Conservation (phyloP, 2,113 vertebrate genomes). For the Pollachius pollachius region DNA sequence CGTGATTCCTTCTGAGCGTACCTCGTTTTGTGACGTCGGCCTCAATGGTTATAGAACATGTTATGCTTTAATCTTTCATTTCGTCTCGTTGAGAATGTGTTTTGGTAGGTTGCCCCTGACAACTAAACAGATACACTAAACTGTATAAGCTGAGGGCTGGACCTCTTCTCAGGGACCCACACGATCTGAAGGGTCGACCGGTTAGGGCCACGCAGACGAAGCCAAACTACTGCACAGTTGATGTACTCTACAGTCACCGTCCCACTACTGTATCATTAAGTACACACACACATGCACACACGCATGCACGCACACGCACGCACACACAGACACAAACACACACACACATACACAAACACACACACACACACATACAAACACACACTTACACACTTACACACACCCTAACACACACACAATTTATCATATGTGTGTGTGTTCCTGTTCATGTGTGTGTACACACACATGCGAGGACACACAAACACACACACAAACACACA, state of each 20-base stretch:
- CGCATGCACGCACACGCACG: not conserved
- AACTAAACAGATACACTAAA: too few species aligned
- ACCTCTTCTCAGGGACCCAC: constrained; percentile 52
- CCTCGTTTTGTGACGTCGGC: too few species aligned
- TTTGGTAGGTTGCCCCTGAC: too few species aligned
- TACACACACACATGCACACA: constrained; percentile 1
- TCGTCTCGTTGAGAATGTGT: too few species aligned
- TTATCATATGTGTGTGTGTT: not conserved
- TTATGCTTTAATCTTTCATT: too few species aligned
- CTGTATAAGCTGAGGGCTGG: not conserved
- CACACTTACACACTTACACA: not conserved
- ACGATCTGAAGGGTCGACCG: constrained; percentile 40
- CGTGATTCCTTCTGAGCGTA: too few species aligned
- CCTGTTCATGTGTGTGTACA: not conserved
- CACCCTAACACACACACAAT: not conserved
- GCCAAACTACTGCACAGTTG: constrained; percentile 68
- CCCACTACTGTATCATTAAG: constrained; percentile 69
- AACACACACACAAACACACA: constrained; percentile 25
- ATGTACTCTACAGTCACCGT: constrained; percentile 71
- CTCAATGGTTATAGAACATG: too few species aligned
- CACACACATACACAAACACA: too few species aligned
- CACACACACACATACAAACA: not conserved
- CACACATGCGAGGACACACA: constrained; percentile 4
- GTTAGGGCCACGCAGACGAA: constrained; percentile 52
- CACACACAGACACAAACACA: not conserved